Conservation (phyloP, 2,888 invertebrate species). For the Lepidocyrtinus sp. region DNA sequence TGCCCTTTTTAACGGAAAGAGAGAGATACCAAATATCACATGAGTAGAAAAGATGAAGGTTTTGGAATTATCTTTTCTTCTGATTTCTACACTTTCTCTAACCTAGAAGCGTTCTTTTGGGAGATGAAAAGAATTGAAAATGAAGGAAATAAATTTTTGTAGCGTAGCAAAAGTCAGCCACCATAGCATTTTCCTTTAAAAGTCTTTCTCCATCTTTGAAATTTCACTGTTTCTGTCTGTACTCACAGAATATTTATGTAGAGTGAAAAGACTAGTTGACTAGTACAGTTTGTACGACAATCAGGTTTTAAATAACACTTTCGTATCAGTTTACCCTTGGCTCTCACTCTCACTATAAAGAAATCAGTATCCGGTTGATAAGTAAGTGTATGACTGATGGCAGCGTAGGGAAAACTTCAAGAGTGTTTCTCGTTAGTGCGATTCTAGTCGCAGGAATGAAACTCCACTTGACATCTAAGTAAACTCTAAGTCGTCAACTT, state of each 20-base stretch:
- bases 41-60: background rate
- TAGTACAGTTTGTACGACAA: too few species aligned
- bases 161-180: too few species aligned
- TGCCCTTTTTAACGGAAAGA: background rate
- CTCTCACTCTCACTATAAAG: too few species aligned
- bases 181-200: background rate
- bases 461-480: constrained; percentile 35
- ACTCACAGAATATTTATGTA: background rate
- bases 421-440: background rate
- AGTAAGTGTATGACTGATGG: too few species aligned
- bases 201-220: background rate
- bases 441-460: background rate
- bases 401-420: background rate
- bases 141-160: background rate
- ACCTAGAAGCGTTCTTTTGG: background rate
- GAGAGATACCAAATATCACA: background rate
- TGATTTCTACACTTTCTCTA: background rate
- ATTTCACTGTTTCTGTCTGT: background rate
- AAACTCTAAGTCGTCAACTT: constrained; percentile 44
- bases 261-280: background rate
- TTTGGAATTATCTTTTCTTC: background rate
- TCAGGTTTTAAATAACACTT: background rate
- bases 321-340: background rate
- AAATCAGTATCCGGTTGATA: background rate
- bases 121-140: constrained; percentile 8